Base-by-base conservation (phyloP, 2,113 vertebrate genomes). In the Tricholaema leucomelas region DNA sequence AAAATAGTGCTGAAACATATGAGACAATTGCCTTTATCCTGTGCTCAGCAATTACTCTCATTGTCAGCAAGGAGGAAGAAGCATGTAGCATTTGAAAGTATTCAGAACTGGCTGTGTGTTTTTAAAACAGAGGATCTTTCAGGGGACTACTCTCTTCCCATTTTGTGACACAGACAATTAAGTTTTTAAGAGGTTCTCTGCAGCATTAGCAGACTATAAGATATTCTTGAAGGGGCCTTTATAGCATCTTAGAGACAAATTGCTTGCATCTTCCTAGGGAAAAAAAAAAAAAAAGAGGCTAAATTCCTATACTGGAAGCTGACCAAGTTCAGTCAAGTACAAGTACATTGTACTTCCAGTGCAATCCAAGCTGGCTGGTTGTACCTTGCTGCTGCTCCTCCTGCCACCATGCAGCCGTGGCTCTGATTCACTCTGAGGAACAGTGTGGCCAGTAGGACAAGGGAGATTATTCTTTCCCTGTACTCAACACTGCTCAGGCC, bases 151-250 rank as follows among this genome's bases (percentile, higher is more conserved):
- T 90, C 77, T 76, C 81, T 81, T 81, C 56, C 86, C 85, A 71
- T 92, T 92, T 85, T n/a, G 84, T 95, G 88, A 93, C 84, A 94
- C 92, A 88, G 86, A 60, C 88, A 95, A 91, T 95, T 95, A 90
- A 84, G 83, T 82, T 93, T 93, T 91, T 87, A 95, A 92, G 88
- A 94, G 81, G 87, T 70, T 93, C 66, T 88, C 78, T 91, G 91
- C 15, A 85, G 75, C 87, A 90, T 76, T 92, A 94, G 31, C 60
- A 80, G 81, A 85, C 83, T 55, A 76, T 80, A 91, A 82, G 80
- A 93, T 85, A 87, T 82, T 91, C 74, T 48, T 59, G 31, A 84
- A 90, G 77, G 81, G 6, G 20, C 58, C 87, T 95, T 94, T 85
- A 89, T 60, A 74, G 78, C 71, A 92, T 92, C 87, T 75, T 87